Evolutionary conservation across 2,113 vertebrate genomes (phyloP).

Genomic region (Sinocyclocheilus grahami): DNA sequence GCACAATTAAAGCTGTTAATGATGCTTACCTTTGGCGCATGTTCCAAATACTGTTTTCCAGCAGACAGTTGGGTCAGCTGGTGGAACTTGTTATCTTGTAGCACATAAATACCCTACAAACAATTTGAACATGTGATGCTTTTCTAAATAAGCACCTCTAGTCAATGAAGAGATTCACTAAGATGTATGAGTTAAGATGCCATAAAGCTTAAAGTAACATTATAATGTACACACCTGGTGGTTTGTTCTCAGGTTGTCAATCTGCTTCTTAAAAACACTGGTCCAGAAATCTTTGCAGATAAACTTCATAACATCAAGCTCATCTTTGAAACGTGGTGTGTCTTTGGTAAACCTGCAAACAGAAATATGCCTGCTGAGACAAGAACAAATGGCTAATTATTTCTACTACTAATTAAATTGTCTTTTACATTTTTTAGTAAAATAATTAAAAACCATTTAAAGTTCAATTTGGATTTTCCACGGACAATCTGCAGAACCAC

Average conservation of each 20-base stretch:
- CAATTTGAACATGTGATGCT: not conserved
- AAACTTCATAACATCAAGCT: constrained; percentile 96
- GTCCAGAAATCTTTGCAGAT: constrained; percentile 98
- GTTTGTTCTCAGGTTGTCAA: constrained; percentile 93
- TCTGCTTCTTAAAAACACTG: constrained; percentile 94
- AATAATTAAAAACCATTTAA: no score
- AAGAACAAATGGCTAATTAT: no score
- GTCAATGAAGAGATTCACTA: not conserved
- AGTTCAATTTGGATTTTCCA: no score
- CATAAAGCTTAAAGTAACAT: not conserved
- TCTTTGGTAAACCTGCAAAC: constrained; percentile 89
- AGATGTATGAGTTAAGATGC: not conserved
- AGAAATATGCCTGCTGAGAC: not conserved
- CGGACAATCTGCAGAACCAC: no score
- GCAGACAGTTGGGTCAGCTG: constrained; percentile 88
- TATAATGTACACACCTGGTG: constrained; percentile 80
- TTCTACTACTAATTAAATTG: no score
- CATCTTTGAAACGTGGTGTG: constrained; percentile 93
- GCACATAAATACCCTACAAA: constrained; percentile 92
- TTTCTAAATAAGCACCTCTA: not conserved
- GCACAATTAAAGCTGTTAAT: not conserved
- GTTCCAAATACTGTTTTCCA: constrained; percentile 93
- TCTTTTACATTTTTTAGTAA: no score
- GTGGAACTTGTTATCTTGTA: constrained; percentile 94
- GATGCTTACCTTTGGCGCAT: constrained; percentile 86